Evolutionary conservation across 2,888 invertebrate genomes (phyloP).

Genomic region (Xestia rhomboidea): DNA sequence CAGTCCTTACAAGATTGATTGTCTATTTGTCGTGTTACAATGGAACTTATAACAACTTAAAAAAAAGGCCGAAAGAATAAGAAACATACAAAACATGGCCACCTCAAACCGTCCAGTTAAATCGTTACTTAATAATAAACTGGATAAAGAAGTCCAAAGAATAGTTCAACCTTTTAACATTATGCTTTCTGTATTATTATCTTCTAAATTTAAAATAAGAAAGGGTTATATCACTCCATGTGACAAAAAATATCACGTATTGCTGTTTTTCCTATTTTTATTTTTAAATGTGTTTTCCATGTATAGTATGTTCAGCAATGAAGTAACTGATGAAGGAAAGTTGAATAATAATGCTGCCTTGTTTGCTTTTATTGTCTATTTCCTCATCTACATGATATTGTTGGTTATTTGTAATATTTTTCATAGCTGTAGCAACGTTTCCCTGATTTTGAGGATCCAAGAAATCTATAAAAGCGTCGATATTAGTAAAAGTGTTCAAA

Average conservation of each 20-base stretch:
- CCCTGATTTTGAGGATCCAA: slow-evolving; percentile 20
- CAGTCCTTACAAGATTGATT: not conserved
- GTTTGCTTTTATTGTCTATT: not conserved
- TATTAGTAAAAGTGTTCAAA: not conserved
- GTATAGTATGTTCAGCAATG: not conserved
- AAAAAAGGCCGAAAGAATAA: not conserved
- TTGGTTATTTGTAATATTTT: slow-evolving; percentile 8
- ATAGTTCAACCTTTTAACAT: slow-evolving; percentile 30
- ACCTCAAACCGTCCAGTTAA: not conserved
- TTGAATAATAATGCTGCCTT: not conserved
- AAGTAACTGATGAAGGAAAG: not conserved
- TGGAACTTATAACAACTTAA: not conserved
- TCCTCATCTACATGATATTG: not conserved
- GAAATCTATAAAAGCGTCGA: slow-evolving; percentile 11
- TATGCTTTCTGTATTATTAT: not conserved
- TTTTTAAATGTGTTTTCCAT: not conserved
- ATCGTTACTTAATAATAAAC: not conserved
- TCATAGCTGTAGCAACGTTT: slow-evolving; percentile 15
- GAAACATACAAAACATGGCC: not conserved
- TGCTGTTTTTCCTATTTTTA: not conserved
- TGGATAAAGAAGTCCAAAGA: slow-evolving; percentile 12
- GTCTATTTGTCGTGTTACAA: not conserved
- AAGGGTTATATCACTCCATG: slow-evolving; percentile 4
- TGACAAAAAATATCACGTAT: slow-evolving; percentile 5
- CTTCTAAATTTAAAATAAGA: slow-evolving; percentile 26